Evolutionary conservation across 2,888 invertebrate genomes (phyloP), one percentile per base, ranked within the genome.

Genomic region (Agonopterix heracliana): DNA sequence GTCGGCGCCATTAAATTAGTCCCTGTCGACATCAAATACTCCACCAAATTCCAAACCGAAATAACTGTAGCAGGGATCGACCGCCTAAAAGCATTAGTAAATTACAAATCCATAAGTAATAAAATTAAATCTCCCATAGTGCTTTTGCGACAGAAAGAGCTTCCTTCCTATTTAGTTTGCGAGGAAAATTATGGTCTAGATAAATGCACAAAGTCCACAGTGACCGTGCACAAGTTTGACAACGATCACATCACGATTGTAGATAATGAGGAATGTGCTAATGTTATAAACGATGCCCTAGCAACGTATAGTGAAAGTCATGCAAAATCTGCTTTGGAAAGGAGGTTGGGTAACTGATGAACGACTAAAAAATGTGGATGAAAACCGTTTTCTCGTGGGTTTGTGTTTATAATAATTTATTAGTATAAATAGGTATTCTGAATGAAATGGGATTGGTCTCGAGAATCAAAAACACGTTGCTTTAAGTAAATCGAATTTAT

Each of bases 1-100:
- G 74, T 87, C 0, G 65, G 76, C 34, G 84, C 91, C 1, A 54
- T 91, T 17, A 74, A 84, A 9, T n/a, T 50, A 7, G 66, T 63
- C 1, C 79, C 83, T 0, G 57, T 81, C 0, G 77, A 90, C 45
- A 79, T 86, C 10, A 78, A 69, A 12, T 82, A 79, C 52, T 73
- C 74, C 5, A 55, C 70, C 3, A 62, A 74, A 26, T 87, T 84
- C 60, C 64, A 83, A 1, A 61, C 51, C 0, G 51, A 51, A 0
- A 70, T 77, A 0, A 74, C 81, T 0, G 17, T 40, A 0, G 62
- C 54, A 0, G 46, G 81, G 58, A 92, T 87, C 57, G 86, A 90
- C 43, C 82, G 93, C 34, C 64, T 93, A 0, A 87, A 90, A 63
- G 26, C 26, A 26, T 5, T 26, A 5, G 5, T 7, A 26, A 26